phyloP scores from a whole-genome alignment of 2,888 invertebrate species.

The Tholera decimalis region DNA sequence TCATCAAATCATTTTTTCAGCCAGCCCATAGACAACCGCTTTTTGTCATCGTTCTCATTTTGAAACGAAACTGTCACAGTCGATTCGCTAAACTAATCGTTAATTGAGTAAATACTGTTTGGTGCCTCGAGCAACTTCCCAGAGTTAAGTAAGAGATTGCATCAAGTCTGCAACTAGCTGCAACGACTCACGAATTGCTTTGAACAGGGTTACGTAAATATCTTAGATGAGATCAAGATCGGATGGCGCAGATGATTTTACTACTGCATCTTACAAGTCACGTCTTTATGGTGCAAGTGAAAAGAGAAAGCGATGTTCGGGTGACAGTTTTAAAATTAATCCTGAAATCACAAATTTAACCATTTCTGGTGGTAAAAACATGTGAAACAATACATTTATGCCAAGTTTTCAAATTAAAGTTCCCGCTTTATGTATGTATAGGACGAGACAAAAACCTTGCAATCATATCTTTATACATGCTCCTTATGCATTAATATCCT shows the following conservation, averaged over 20 bases:
- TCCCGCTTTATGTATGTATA: too few relatives aligned
- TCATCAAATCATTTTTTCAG: constrained; percentile 30
- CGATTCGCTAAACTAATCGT: constrained; percentile 33
- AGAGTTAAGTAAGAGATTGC: constrained; percentile 60
- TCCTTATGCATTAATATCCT: too few relatives aligned
- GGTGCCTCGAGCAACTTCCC: constrained; percentile 29
- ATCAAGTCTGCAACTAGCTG: constrained; percentile 45
- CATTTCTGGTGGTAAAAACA: too few relatives aligned
- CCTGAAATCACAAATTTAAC: too few relatives aligned
- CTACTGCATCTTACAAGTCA: constrained; percentile 52
- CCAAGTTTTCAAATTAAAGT: too few relatives aligned
- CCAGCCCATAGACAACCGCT: neutral
- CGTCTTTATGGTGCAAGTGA: constrained; percentile 24
- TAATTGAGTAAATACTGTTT: constrained; percentile 49
- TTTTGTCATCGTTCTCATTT: constrained; percentile 37
- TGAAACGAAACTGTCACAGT: constrained; percentile 44
- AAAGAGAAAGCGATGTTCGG: constrained; percentile 13
- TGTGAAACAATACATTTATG: too few relatives aligned
- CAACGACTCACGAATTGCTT: constrained; percentile 44
- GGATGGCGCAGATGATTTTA: constrained; percentile 40
- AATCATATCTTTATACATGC: too few relatives aligned
- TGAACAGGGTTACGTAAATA: constrained; percentile 42
- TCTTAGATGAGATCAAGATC: constrained; percentile 62
- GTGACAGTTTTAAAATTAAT: neutral
- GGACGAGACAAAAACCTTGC: neutral